phyloP scores from a whole-genome alignment of 2,113 vertebrate genomes.

The Hepsetus odoe region DNA sequence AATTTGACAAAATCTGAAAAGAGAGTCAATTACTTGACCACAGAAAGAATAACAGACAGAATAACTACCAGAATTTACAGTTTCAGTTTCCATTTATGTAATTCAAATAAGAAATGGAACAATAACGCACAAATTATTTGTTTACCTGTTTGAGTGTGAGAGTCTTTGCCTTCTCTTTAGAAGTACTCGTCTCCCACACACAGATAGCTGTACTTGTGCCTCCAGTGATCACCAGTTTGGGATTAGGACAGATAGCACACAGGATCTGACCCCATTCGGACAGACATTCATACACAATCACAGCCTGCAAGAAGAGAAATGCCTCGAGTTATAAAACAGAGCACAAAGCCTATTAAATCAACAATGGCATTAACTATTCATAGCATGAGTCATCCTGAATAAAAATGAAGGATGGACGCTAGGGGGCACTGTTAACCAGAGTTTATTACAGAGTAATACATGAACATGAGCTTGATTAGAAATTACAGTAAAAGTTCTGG shows the following conservation, averaged over 20 bases:
- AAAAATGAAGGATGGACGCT: neutral
- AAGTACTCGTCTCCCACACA: slow-evolving; percentile 93
- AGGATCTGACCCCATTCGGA: slow-evolving; percentile 97
- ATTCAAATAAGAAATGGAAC: no score
- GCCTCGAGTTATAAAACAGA: neutral
- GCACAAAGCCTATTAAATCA: neutral
- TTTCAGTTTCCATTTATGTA: no score
- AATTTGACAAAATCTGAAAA: no score
- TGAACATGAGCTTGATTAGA: no score
- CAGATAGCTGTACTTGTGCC: slow-evolving; percentile 94
- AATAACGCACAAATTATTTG: neutral
- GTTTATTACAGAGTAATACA: neutral
- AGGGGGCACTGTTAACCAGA: slow-evolving; percentile 21
- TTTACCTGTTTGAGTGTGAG: slow-evolving; percentile 93
- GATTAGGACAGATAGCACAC: slow-evolving; percentile 93
- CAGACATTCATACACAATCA: slow-evolving; percentile 94
- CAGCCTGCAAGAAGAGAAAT: slow-evolving; percentile 71
- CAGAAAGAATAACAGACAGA: no score
- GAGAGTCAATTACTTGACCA: no score
- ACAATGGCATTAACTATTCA: neutral
- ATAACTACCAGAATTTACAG: no score
- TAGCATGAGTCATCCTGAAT: neutral
- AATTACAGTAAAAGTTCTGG: no score
- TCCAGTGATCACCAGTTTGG: slow-evolving; percentile 90
- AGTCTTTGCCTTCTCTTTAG: slow-evolving; percentile 91